These are phyloP conservation scores for Nomada fucata DNA, from an alignment of 2,888 invertebrate genomes.

Conservation along the genomic window DNA sequence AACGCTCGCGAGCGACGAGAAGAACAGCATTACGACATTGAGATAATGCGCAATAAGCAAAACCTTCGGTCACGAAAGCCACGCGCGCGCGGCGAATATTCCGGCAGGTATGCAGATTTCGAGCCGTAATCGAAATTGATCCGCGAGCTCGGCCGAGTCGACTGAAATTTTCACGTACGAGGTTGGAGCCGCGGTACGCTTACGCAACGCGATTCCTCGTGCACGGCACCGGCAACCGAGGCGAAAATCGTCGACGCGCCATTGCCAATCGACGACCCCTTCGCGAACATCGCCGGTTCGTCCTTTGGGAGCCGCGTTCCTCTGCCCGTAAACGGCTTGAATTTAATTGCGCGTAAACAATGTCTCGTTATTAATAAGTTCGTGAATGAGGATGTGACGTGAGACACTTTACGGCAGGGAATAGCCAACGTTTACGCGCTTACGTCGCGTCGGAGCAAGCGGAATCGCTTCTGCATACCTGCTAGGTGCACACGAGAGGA, in stretches of 20 bases:
- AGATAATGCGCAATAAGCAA: conserved; percentile 3
- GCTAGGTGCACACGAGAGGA: not conserved
- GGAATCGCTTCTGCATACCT: conserved; percentile 1
- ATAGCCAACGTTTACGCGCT: conserved; percentile 3
- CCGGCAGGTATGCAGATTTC: conserved; percentile 14
- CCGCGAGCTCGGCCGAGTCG: not conserved
- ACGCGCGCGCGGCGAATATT: not conserved
- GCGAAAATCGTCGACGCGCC: not conserved
- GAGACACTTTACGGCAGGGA: conserved; percentile 56
- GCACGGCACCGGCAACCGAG: not conserved
- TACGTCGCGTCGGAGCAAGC: not conserved
- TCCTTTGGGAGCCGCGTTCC: conserved; percentile 11
- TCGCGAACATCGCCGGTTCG: not conserved
- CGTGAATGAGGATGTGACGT: conserved; percentile 80
- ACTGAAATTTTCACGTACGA: conserved; percentile 3
- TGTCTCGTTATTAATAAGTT: conserved; percentile 76
- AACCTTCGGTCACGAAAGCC: conserved; percentile 21
- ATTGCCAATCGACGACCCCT: not conserved
- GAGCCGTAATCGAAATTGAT: conserved; percentile 30
- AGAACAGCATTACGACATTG: not conserved
- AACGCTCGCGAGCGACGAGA: not conserved
- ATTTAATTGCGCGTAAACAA: conserved; percentile 75
- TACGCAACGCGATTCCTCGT: conserved; percentile 24
- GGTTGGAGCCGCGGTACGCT: not conserved
- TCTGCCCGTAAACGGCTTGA: conserved; percentile 26